These are phyloP conservation scores for Typhlichthys eigenmanni DNA, from an alignment of 2,797 vertebrate species.

Conservation along the genomic window DNA sequence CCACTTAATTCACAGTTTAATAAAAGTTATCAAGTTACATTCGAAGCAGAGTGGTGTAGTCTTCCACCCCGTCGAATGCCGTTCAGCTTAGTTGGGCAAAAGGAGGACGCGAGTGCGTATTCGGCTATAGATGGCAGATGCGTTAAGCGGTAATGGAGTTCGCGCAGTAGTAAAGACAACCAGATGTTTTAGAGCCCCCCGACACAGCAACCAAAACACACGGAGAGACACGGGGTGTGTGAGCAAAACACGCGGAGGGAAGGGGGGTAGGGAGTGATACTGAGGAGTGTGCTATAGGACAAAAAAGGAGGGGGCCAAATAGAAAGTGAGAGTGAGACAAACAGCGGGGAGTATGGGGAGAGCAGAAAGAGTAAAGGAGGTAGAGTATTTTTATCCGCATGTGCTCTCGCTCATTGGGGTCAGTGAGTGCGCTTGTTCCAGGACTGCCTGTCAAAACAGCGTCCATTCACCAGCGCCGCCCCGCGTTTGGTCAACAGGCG, in stretches of 20 bases:
- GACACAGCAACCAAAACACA: neutral
- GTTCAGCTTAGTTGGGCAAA: constrained; percentile 50
- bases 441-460: constrained; percentile 75
- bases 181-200: constrained; percentile 67
- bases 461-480: constrained; percentile 44
- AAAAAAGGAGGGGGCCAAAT: constrained; percentile 31
- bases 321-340: constrained; percentile 48
- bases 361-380: constrained; percentile 51
- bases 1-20: constrained; percentile 13
- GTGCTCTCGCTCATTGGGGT: constrained; percentile 72
- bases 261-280: neutral
- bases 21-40: constrained; percentile 61
- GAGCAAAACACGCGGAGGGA: neutral
- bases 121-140: constrained; percentile 62
- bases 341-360: constrained; percentile 48
- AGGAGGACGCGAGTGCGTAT: constrained; percentile 32
- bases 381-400: constrained; percentile 66
- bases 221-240: neutral
- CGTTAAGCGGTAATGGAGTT: constrained; percentile 30
- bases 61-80: constrained; percentile 60
- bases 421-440: constrained; percentile 76
- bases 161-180: constrained; percentile 51
- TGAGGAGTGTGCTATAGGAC: constrained; percentile 24
- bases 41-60: constrained; percentile 42
- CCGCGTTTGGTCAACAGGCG: constrained; percentile 22